Conservation (phyloP, 1,140 invertebrate species). For the Nixonia krombeini region DNA sequence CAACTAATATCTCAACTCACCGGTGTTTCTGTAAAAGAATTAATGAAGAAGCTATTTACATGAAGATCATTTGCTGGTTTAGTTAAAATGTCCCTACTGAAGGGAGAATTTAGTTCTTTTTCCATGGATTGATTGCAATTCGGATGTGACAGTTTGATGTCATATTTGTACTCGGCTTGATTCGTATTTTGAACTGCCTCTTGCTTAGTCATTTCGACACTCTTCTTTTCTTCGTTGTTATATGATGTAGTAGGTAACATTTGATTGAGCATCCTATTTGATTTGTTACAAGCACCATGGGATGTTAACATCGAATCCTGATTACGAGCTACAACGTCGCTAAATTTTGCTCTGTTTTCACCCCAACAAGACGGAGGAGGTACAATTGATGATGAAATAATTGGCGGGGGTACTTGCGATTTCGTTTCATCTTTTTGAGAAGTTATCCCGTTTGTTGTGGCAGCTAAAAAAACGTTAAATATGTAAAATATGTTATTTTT, state of each 20-base stretch:
- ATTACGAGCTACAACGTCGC: slow-evolving; percentile 74
- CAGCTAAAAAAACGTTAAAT: slow-evolving; percentile 18
- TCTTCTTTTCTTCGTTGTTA: slow-evolving; percentile 42
- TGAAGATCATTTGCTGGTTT: slow-evolving; percentile 44
- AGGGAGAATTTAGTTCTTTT: slow-evolving; percentile 35
- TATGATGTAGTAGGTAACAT: slow-evolving; percentile 10
- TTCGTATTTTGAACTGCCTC: slow-evolving; percentile 41
- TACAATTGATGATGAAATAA: slow-evolving; percentile 23
- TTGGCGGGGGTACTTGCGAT: slow-evolving; percentile 26
- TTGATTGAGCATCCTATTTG: slow-evolving; percentile 21
- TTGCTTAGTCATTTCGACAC: slow-evolving; percentile 37
- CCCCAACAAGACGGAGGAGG: slow-evolving; percentile 68
- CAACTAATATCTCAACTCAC: too few species aligned
- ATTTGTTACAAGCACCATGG: slow-evolving; percentile 9
- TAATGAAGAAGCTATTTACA: slow-evolving; percentile 63
- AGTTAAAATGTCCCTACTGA: slow-evolving; percentile 34
- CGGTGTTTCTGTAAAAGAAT: slow-evolving; percentile 54
- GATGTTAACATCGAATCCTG: slow-evolving; percentile 55
- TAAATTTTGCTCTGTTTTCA: slow-evolving; percentile 74
- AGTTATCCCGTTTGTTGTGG: slow-evolving; percentile 39
- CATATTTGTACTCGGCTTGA: slow-evolving; percentile 46
- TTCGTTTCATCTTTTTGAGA: slow-evolving; percentile 53
- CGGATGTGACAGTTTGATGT: slow-evolving; percentile 17
- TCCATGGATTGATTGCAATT: slow-evolving; percentile 23
- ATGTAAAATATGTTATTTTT: background rate